Evolutionary conservation across 2,113 vertebrate genomes (phyloP).

Genomic region (Xyliphius kryptos): DNA sequence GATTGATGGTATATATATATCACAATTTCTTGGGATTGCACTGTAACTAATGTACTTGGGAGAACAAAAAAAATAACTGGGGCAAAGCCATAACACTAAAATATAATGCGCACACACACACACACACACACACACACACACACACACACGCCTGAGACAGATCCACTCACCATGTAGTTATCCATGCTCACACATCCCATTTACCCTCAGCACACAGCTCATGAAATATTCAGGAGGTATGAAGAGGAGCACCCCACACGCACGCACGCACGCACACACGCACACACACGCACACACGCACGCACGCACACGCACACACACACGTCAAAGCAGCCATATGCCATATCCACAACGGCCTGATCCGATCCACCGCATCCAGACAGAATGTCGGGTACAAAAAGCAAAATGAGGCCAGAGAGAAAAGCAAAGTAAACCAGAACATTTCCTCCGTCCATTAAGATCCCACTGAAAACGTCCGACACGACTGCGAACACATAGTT

Average conservation of each 20-base stretch:
- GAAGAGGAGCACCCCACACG: conserved; percentile 7
- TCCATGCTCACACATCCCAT: conserved; percentile 21
- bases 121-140: conserved; percentile 9
- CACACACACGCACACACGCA: conserved; percentile 5
- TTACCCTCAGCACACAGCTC: conserved; percentile 20
- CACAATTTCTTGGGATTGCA: too few relatives aligned
- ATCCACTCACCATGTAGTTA: conserved; percentile 13
- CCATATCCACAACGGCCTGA: neutral
- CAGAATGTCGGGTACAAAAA: neutral
- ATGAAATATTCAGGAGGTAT: conserved; percentile 15
- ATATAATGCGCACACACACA: conserved; percentile 1
- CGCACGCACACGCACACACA: conserved; percentile 1
- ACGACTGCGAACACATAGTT: conserved; percentile 10
- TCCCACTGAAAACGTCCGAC: conserved; percentile 21
- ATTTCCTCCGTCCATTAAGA: conserved; percentile 21
- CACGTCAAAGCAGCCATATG: conserved; percentile 11
- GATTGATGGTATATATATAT: neutral
- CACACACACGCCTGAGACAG: neutral
- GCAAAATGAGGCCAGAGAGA: neutral
- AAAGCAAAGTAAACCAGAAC: conserved; percentile 8
- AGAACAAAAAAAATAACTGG: neutral
- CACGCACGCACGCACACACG: neutral
- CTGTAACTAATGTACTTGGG: too few relatives aligned
- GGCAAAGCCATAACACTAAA: neutral
- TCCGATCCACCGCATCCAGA: conserved; percentile 1